Conservation (phyloP, 2,113 vertebrate species). For the Ibidorhyncha struthersii region DNA sequence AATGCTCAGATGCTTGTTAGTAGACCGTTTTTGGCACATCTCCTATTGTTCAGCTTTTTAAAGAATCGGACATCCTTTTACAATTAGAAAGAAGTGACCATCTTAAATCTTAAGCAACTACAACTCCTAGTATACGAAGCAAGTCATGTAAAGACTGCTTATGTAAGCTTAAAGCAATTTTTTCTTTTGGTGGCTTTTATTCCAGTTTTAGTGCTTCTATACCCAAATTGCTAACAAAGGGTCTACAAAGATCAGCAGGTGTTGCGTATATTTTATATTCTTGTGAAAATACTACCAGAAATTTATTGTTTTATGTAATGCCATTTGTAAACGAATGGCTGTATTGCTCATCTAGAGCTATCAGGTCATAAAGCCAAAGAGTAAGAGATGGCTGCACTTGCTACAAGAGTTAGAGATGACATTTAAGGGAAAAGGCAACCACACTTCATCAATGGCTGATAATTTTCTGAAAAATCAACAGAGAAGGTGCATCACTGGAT, state of each 20-base stretch:
- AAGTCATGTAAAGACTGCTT: neutral
- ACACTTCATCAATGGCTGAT: neutral
- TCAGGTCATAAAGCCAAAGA: neutral
- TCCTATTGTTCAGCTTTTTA: neutral
- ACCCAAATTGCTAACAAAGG: neutral
- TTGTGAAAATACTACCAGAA: neutral
- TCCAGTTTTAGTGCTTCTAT: neutral
- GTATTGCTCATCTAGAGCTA: neutral
- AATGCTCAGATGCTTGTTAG: neutral
- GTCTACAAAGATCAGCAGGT: neutral
- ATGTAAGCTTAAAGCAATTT: neutral
- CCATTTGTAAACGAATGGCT: neutral
- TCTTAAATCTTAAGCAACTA: neutral
- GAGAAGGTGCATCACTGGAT: neutral
- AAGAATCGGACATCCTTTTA: neutral
- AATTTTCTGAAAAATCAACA: neutral
- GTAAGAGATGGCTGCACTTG: neutral
- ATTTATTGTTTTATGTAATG: neutral
- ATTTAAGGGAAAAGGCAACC: neutral
- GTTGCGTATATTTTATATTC: rapidly evolving
- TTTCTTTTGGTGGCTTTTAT: neutral
- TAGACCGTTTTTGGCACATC: neutral
- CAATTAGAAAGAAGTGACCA: neutral
- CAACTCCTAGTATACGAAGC: neutral
- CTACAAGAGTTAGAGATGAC: neutral